Evolutionary conservation across 2,797 vertebrate genomes (phyloP).

Genomic region (Pelodytes ibericus): DNA sequence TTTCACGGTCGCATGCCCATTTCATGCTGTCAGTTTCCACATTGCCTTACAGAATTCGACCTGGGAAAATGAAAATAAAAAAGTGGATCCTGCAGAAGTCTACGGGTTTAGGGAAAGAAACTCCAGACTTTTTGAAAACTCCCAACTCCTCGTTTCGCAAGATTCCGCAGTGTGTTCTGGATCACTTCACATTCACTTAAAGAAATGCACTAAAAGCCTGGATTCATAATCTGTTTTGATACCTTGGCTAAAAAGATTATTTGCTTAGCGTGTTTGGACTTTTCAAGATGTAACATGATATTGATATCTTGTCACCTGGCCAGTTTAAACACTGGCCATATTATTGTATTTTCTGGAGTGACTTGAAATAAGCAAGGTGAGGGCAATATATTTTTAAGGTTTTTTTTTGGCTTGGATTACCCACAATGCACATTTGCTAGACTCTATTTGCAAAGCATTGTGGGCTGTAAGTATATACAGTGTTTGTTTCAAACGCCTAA

Average conservation of each 20-base stretch:
- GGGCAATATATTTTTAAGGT: no score
- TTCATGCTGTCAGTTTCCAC: conserved; percentile 36
- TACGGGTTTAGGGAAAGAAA: background rate
- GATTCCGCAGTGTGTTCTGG: conserved; percentile 9
- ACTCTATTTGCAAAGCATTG: no score
- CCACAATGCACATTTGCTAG: no score
- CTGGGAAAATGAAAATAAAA: background rate
- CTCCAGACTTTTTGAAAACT: background rate
- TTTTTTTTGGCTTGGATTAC: no score
- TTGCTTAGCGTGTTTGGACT: conserved; percentile 61
- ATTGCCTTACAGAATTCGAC: conserved; percentile 10
- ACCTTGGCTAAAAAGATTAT: conserved; percentile 60
- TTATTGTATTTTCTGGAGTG: conserved; percentile 27
- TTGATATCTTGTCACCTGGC: conserved; percentile 69
- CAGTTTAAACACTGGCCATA: conserved; percentile 17
- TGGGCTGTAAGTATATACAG: no score
- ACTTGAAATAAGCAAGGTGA: background rate
- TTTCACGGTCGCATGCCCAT: conserved; percentile 7
- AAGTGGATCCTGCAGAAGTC: background rate
- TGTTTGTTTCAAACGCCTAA: no score
- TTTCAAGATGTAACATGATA: conserved; percentile 72
- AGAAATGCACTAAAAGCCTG: conserved; percentile 36
- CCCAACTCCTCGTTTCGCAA: background rate
- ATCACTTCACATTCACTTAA: conserved; percentile 29
- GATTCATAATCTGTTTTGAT: conserved; percentile 61